Conservation (phyloP, 92 coral and sea anemone species). For the Epizoanthus ramosus region DNA sequence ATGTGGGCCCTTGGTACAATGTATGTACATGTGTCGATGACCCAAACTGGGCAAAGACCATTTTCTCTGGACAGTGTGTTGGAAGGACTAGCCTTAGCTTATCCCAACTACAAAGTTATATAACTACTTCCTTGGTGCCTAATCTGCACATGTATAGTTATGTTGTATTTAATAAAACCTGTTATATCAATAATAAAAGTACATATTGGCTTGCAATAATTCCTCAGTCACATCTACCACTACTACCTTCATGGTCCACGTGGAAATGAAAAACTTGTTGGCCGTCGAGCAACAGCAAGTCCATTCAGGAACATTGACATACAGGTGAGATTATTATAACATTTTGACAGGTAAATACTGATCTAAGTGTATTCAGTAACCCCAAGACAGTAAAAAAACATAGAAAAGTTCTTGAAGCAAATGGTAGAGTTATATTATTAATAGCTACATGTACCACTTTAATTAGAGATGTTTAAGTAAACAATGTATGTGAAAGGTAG, state of each 20-base stretch:
- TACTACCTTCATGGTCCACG: conserved; percentile 97
- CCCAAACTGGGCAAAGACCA: too few species aligned
- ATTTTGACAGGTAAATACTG: background rate
- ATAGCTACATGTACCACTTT: background rate
- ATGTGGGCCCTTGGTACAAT: too few species aligned
- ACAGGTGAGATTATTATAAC: conserved; percentile 57
- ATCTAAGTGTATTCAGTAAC: too few species aligned
- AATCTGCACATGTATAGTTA: too few species aligned
- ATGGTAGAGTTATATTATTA: background rate
- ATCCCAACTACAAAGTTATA: too few species aligned
- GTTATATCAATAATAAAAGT: background rate
- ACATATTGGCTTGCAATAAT: background rate
- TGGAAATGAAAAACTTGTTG: conserved; percentile 81
- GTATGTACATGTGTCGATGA: too few species aligned
- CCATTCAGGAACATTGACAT: conserved; percentile 90
- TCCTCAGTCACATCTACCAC: conserved; percentile 88
- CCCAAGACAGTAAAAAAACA: background rate
- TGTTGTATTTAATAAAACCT: too few species aligned
- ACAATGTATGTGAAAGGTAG: background rate
- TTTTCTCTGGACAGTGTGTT: too few species aligned
- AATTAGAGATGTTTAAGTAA: background rate
- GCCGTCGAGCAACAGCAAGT: conserved; percentile 53
- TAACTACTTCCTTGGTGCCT: too few species aligned
- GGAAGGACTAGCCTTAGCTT: too few species aligned
- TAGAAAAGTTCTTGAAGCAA: background rate